Conservation (phyloP, 2,888 invertebrate genomes). For the Linyphia triangularis region DNA sequence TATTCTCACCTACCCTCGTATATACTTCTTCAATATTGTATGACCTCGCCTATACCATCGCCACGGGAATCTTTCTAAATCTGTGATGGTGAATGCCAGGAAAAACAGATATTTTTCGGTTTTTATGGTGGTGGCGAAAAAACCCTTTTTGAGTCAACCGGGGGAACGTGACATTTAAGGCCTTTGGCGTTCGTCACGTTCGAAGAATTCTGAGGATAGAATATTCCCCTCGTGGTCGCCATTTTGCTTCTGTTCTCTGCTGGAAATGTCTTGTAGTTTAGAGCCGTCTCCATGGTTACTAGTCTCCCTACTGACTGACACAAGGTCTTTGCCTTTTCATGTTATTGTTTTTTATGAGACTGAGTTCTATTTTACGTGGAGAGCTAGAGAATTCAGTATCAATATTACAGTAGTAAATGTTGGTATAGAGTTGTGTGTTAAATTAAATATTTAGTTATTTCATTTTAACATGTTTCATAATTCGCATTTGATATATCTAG, state of each 20-base stretch:
- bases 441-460: no score
- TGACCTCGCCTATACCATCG: not conserved
- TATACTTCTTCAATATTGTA: not conserved
- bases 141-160: slow-evolving; percentile 51
- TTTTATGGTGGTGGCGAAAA: slow-evolving; percentile 48
- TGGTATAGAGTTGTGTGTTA: no score
- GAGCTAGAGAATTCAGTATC: not conserved
- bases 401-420: slow-evolving; percentile 12
- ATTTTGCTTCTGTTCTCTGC: slow-evolving; percentile 30
- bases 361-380: not conserved
- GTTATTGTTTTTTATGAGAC: slow-evolving; percentile 38
- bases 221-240: slow-evolving; percentile 35
- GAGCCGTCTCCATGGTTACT: slow-evolving; percentile 46
- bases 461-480: no score
- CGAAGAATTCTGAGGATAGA: slow-evolving; percentile 14
- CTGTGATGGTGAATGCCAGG: not conserved
- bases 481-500: no score
- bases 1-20: not conserved
- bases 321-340: slow-evolving; percentile 24
- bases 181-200: slow-evolving; percentile 28
- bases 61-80: not conserved
- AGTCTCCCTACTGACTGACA: slow-evolving; percentile 45
- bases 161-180: slow-evolving; percentile 22
- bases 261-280: slow-evolving; percentile 24
- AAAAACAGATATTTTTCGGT: not conserved